Evolutionary conservation across 2,113 vertebrate species (phyloP), one percentile per base, ranked within the genome.

Genomic region (Gobio gobio): DNA sequence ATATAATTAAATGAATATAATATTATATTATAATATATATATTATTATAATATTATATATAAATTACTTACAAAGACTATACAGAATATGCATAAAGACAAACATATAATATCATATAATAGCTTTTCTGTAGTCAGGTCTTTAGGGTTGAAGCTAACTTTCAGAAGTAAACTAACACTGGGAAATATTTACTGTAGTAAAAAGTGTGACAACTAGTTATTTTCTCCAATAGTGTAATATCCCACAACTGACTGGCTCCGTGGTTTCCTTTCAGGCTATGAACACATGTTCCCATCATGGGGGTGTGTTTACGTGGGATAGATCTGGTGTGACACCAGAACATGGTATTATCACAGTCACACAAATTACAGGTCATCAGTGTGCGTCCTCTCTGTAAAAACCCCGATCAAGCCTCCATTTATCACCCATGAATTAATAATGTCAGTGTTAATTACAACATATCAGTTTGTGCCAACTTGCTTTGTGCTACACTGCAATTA

Each of bases 301-400:
- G 76, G 20, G 68, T 45, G 51, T 68, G 80, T 12, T 40, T 58
- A 36, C 49, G 51, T 81, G 78, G 84, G 81, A 83, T 33, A 80
- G 66, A 54, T 80, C 40, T 63, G 77, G 81, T n/a, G n/a, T 86
- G 77, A 86, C 84, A 82, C 24, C 64, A 63, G 82, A 82, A 83
- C 54, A 82, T 74, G 61, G 8, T 54, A 79, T 72, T 40, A 75
- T 82, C 84, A 29, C 43, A 82, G 78, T 29, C 66, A 56, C 64
- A 51, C 82, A 86, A 89, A 89, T 89, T 89, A 86, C 83, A 86
- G 82, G 84, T 82, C 72, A 83, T 89, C 78, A 80, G 26, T 63
- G 78, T 75, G 72, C 83, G 75, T 68, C 64, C 66, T 81, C 54
- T 63, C 68, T 26, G 45, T 56, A 78, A 56, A 59, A 56, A 73